Evolutionary conservation across 2,113 vertebrate genomes (phyloP).

Genomic region (Clarias macrocephalus): DNA sequence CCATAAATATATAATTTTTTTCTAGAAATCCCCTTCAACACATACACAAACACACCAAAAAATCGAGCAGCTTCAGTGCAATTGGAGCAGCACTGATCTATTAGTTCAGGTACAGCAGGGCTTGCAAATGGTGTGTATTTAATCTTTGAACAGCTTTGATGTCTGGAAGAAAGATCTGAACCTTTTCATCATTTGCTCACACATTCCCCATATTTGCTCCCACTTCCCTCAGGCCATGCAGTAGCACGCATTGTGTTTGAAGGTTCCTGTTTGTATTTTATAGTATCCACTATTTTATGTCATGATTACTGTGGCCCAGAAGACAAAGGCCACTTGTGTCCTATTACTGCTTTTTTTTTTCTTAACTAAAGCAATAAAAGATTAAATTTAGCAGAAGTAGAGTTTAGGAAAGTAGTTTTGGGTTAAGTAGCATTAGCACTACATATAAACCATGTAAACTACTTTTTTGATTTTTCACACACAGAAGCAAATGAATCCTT

Average conservation of each 20-base stretch:
- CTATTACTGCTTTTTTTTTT: background rate
- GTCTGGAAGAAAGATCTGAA: slow-evolving; percentile 29
- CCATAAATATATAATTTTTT: slow-evolving; percentile 9
- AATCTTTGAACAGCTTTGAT: slow-evolving; percentile 35
- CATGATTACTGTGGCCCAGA: background rate
- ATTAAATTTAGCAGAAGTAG: background rate
- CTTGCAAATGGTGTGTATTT: slow-evolving; percentile 22
- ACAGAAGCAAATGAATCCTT: too few species aligned
- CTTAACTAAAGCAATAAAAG: background rate
- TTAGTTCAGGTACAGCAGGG: slow-evolving; percentile 42
- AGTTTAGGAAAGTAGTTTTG: background rate
- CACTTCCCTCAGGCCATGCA: slow-evolving; percentile 11
- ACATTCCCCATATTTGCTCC: slow-evolving; percentile 1
- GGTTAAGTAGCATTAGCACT: background rate
- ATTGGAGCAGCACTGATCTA: slow-evolving; percentile 36
- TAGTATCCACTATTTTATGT: background rate
- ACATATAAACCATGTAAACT: background rate
- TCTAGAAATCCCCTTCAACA: background rate
- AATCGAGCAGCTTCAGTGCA: slow-evolving; percentile 22
- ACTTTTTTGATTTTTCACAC: background rate
- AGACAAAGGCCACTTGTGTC: background rate
- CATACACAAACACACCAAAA: background rate
- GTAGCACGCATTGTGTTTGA: background rate
- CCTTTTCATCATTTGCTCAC: slow-evolving; percentile 33
- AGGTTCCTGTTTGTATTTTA: background rate